phyloP scores from a whole-genome alignment of 2,797 vertebrate genomes.

The Pseudotriccus pelzelni region DNA sequence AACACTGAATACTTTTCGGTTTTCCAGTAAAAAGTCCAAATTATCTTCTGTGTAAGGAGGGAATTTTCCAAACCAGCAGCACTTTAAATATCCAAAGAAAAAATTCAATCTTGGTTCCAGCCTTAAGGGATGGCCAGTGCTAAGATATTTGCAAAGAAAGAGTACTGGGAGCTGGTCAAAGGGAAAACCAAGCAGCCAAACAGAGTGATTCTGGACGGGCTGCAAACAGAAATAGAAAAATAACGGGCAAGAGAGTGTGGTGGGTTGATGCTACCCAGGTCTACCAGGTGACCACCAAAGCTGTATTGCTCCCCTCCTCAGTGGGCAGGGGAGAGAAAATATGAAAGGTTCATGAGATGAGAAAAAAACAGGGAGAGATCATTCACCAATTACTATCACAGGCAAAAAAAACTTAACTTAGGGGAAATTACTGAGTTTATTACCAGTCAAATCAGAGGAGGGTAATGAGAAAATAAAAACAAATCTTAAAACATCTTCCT shows the following conservation, averaged over 20 bases:
- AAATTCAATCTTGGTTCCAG: background rate
- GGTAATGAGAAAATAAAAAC: background rate
- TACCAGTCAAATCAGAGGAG: background rate
- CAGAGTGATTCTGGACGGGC: background rate
- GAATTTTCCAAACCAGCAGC: slow-evolving; percentile 17
- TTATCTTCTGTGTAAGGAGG: background rate
- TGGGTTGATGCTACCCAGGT: background rate
- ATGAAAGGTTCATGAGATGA: rapidly evolving
- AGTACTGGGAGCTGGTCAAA: background rate
- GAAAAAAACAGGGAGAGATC: background rate
- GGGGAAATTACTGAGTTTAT: background rate
- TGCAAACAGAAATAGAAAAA: background rate
- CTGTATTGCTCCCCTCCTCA: background rate
- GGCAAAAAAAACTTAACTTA: background rate
- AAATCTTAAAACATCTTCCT: background rate
- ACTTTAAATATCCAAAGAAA: slow-evolving; percentile 15
- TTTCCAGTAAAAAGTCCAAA: slow-evolving; percentile 33
- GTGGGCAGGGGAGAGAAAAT: background rate
- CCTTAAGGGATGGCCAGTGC: background rate
- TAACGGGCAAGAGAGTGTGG: background rate
- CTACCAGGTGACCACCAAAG: background rate
- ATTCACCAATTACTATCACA: background rate
- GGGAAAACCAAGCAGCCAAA: background rate
- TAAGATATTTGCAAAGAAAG: background rate
- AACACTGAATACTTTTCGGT: slow-evolving; percentile 23